Evolutionary conservation across 2,113 vertebrate genomes (phyloP).

Genomic region (Ammodytes dubius): DNA sequence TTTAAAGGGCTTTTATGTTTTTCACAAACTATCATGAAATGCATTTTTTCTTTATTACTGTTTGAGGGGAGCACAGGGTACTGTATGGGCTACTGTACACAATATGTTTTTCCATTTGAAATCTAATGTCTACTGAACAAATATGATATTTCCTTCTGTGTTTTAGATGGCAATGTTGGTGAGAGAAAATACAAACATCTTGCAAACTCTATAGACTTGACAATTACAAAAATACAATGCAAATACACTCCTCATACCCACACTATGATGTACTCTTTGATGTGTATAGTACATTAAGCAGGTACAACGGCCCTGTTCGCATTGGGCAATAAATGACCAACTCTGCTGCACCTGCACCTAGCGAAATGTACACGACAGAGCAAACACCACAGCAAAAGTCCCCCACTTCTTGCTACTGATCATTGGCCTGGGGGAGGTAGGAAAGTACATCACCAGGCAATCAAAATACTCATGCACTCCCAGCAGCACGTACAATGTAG

Average conservation of each 20-base stretch:
- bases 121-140: too few relatives aligned
- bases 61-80: not conserved
- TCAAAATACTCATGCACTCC: not conserved
- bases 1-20: not conserved
- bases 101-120: not conserved
- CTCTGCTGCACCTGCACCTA: not conserved
- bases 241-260: slow-evolving; percentile 13
- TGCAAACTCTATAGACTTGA: not conserved
- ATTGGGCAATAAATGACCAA: not conserved
- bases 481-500: not conserved
- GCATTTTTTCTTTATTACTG: not conserved
- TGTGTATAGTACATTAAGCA: not conserved
- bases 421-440: not conserved
- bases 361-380: not conserved
- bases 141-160: not conserved
- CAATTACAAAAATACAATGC: not conserved
- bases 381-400: not conserved
- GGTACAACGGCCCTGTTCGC: not conserved
- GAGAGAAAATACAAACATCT: not conserved
- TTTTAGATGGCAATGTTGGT: not conserved
- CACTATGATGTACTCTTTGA: not conserved
- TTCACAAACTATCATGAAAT: not conserved
- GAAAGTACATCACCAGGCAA: not conserved
- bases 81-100: not conserved
- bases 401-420: not conserved